These are phyloP conservation scores for Pseudolaguvia tuberculata DNA, from an alignment of 2,113 vertebrate genomes.

Conservation along the genomic window DNA sequence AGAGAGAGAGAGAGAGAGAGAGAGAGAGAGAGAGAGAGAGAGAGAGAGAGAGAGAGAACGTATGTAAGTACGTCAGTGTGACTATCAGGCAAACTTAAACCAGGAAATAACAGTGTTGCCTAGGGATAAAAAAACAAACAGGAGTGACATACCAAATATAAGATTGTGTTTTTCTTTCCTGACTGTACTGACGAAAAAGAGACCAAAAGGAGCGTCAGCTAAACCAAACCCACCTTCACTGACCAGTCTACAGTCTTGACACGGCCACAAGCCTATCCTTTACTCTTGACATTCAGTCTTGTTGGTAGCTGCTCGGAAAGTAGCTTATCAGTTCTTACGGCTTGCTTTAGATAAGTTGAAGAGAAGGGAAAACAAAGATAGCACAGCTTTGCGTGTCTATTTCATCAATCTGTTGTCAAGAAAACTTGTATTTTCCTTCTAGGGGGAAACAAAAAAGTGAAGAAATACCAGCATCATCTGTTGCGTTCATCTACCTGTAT, in stretches of 20 bases:
- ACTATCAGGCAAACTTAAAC: constrained; percentile 45
- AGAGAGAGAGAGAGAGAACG: background rate
- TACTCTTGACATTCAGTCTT: background rate
- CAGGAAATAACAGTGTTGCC: constrained; percentile 58
- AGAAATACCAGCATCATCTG: constrained; percentile 2
- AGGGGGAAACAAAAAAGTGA: background rate
- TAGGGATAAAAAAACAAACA: constrained; percentile 57
- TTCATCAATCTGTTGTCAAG: constrained; percentile 2
- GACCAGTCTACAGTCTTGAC: background rate
- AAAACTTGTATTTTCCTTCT: background rate
- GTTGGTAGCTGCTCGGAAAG: constrained; percentile 16
- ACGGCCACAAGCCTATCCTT: constrained; percentile 4
- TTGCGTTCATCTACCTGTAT: constrained; percentile 19
- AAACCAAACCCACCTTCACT: constrained; percentile 31
- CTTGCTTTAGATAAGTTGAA: constrained; percentile 24
- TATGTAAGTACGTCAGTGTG: constrained; percentile 43
- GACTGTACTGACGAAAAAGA: constrained; percentile 17
- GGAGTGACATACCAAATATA: constrained; percentile 43
- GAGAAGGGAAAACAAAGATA: constrained; percentile 29
- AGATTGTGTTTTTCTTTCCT: constrained; percentile 41
- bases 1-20: background rate
- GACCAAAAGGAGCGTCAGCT: constrained; percentile 13
- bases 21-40: background rate
- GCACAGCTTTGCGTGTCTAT: background rate
- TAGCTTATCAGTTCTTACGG: constrained; percentile 26